These are phyloP conservation scores for Sebastes hopkinsi DNA, from an alignment of 2,797 vertebrate genomes.

Conservation along the genomic window DNA sequence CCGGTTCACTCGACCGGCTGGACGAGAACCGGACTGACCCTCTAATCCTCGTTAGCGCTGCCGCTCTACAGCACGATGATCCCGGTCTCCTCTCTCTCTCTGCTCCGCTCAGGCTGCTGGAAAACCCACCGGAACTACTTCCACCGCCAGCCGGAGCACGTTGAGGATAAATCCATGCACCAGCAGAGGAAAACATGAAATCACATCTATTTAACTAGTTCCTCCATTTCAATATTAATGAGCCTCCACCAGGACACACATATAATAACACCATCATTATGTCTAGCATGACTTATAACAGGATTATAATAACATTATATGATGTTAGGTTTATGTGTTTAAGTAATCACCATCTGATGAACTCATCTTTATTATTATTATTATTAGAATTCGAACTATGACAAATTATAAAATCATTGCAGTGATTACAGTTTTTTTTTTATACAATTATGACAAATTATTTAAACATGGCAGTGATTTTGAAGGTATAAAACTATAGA, in stretches of 20 bases:
- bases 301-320: neutral
- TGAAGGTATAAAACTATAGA: neutral
- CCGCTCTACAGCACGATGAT: constrained; percentile 51
- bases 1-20: constrained; percentile 67
- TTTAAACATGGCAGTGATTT: neutral
- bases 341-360: neutral
- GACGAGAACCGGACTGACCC: constrained; percentile 54
- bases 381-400: neutral
- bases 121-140: constrained; percentile 84
- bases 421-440: neutral
- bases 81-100: constrained; percentile 47
- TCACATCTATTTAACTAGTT: constrained; percentile 74
- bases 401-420: neutral
- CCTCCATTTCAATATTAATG: constrained; percentile 50
- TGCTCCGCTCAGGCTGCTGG: constrained; percentile 48
- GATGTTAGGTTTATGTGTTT: neutral
- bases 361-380: neutral
- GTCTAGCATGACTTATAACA: neutral
- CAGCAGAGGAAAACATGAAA: constrained; percentile 63
- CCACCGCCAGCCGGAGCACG: constrained; percentile 80
- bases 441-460: neutral
- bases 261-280: neutral
- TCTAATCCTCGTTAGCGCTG: constrained; percentile 51
- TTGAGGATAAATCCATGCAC: constrained; percentile 78
- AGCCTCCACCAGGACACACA: neutral